These are phyloP conservation scores for Pterocles gutturalis DNA, from an alignment of 2,113 vertebrate species.

Conservation along the genomic window DNA sequence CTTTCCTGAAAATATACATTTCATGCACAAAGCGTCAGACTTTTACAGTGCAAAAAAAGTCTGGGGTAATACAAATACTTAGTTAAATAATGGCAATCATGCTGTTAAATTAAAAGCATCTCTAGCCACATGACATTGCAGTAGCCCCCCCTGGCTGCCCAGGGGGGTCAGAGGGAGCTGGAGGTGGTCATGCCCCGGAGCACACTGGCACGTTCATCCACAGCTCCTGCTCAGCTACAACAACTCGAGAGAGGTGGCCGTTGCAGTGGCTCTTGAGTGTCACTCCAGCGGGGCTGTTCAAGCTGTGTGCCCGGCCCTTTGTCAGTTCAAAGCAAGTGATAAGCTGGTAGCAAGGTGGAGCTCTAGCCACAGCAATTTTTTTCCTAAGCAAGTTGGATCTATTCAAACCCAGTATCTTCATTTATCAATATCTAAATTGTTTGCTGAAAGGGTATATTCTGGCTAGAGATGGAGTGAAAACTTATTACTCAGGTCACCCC, in stretches of 20 bases:
- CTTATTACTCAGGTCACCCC: background rate
- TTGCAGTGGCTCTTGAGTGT: accelerated
- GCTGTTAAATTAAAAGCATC: background rate
- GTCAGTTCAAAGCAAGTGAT: background rate
- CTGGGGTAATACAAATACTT: background rate
- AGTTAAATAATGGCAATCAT: background rate
- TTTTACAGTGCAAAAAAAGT: background rate
- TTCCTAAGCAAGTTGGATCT: background rate
- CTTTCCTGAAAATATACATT: background rate
- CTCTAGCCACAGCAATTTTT: background rate
- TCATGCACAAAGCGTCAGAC: background rate
- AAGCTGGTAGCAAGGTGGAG: background rate
- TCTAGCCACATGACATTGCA: background rate
- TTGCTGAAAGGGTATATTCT: background rate
- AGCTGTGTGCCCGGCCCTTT: background rate
- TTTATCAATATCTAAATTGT: background rate
- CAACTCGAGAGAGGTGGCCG: background rate
- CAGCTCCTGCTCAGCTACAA: background rate
- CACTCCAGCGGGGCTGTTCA: background rate
- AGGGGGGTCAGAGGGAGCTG: accelerated
- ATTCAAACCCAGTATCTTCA: background rate
- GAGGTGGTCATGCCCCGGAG: background rate
- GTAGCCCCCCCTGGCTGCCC: background rate
- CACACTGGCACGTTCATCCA: background rate
- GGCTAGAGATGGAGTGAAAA: background rate